Evolutionary conservation across 2,113 vertebrate genomes (phyloP), one percentile per base, ranked within the genome.

Genomic region (Solea solea): DNA sequence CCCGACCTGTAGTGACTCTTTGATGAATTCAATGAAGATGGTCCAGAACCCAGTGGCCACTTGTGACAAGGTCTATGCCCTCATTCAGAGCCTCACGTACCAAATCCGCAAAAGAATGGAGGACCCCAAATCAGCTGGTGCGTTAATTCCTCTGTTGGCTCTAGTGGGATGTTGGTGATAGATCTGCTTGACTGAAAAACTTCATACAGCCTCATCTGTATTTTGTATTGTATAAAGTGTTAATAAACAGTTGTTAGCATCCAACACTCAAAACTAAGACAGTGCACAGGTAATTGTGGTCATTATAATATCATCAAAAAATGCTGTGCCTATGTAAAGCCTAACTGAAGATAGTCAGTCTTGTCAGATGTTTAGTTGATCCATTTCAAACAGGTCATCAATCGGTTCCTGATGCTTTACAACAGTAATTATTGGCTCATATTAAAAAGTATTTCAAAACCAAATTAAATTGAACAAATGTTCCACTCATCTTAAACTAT

Each of bases 81-180:
- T 99, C 86, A 96, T 99, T 74, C 96, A 98, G 93, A 97, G 94
- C 73, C 97, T 99, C 78, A 99, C 96, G 9, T 93, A 93, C 8
- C 97, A 99, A 91, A 97, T 99, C 81, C 93, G 84, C 63, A 95
- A 94, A 69, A 94, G 94, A 49, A 93, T 99, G 87, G 96, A 98
- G 76, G 96, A 98, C 73, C 97, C 97, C 62, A 97, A 95, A 76
- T 98, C 96, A 76, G 94, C 94, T 86, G 97, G 97, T 98, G 73
- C 81, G 92, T 8, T 5, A 21, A 40, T 8, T 8, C 39, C n/a
- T 21, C 16, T 10, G 1, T 50, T 54, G 6, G 50, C 15, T 14
- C 11, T 2, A 12, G 7, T 51, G 2, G 2, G 10, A 28, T 34
- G 12, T 12, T 49, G 13, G 2, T 15, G 4, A 1, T 50, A n/a